Base-by-base conservation (phyloP, 2,888 invertebrate genomes). In the Cephus nigrinus region DNA sequence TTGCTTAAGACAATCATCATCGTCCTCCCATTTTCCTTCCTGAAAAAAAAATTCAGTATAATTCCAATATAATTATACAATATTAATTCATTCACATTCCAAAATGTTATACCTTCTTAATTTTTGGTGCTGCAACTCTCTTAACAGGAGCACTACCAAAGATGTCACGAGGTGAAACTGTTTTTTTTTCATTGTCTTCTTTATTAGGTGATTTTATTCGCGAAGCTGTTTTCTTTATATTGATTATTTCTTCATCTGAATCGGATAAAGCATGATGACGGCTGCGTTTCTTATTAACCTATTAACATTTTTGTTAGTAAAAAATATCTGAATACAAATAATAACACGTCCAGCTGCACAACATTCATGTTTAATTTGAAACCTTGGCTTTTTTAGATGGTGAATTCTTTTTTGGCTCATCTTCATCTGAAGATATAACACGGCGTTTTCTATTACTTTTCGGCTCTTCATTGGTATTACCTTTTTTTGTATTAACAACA, bases 1-100 rank as follows among this genome's bases (percentile, higher is more conserved):
- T 87, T 95, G 94, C 80, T 94, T 87, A 91, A 97, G 96, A 78
- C 95, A 94, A 40, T 95, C 94, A 92, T 96, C 87, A n/a, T 85
- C 94, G 85, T 94, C 93, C 88, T 95, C 95, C 84, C 94, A 93
- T 36, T 94, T 92, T 32, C 92, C 84, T 81, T 92, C 91, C 35
- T 84, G 32, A 31, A 79, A 81, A 69, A 35, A 68, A 31, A 69
- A 12, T 5, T 68, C 35, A 40, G 15, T 40, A 15, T 15, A 15
- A 40, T 40, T 40, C 15, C 5, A 15, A 40, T 5, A 40, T 15
- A 5, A 15, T 40, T 15, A 15, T 40, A 15, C 15, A 15, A 40
- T 15, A 15, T 40, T 40, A 40, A 40, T 40, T 15, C 40, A 40
- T 15, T 40, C 5, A 5, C 5, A 15, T 15, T 40, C 15, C 1